phyloP scores from a whole-genome alignment of 2,888 invertebrate species.

The Apodemia duryi region DNA sequence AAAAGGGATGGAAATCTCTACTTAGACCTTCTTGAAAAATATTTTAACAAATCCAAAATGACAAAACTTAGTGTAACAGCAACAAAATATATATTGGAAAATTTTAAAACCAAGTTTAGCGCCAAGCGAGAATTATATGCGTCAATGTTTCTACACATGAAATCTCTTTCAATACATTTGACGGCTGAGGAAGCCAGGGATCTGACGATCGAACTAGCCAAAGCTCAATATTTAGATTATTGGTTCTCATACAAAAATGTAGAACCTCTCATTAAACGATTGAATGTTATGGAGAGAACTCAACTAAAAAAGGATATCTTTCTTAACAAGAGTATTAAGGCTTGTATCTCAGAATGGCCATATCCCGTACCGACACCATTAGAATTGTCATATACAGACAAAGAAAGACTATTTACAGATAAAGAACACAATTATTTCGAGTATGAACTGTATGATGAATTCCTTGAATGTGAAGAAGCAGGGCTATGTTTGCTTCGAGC shows the following conservation, averaged over 20 bases:
- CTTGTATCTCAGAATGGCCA: constrained; percentile 39
- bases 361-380: constrained; percentile 35
- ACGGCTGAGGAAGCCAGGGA: constrained; percentile 44
- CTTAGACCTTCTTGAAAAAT: constrained; percentile 47
- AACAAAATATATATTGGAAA: constrained; percentile 44
- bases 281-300: constrained; percentile 38
- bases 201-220: constrained; percentile 41
- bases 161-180: constrained; percentile 42
- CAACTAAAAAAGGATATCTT: constrained; percentile 47
- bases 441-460: no score
- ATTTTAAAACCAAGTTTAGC: constrained; percentile 42
- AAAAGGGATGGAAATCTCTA: constrained; percentile 43
- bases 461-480: no score
- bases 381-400: constrained; percentile 20
- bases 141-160: constrained; percentile 41
- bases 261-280: constrained; percentile 46
- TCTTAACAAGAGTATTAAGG: constrained; percentile 43
- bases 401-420: constrained; percentile 41
- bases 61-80: constrained; percentile 34
- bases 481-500: no score
- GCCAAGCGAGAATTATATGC: constrained; percentile 49
- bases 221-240: constrained; percentile 41
- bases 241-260: constrained; percentile 47
- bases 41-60: constrained; percentile 35
- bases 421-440: constrained; percentile 21